phyloP scores from a whole-genome alignment of 2,888 invertebrate genomes.

The Graphium colonna region DNA sequence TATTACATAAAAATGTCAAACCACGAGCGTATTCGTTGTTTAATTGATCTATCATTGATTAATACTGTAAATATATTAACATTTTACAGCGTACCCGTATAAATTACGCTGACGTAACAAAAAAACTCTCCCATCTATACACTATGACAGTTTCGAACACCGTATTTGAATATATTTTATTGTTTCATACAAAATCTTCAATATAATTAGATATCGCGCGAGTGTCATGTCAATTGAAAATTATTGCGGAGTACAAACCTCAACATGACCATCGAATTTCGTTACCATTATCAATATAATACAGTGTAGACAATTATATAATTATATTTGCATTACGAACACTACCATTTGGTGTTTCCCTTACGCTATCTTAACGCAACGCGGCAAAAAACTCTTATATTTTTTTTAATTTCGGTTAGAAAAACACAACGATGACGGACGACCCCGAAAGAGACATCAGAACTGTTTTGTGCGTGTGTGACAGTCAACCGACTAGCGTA shows the following conservation, averaged over 20 bases:
- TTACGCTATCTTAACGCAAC: constrained; percentile 58
- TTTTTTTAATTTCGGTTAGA: constrained; percentile 39
- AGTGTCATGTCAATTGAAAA: constrained; percentile 17
- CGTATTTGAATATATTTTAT: constrained; percentile 14
- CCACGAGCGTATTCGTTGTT: constrained; percentile 44
- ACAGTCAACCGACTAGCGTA: constrained; percentile 52
- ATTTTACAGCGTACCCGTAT: constrained; percentile 6
- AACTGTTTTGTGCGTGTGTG: constrained; percentile 62
- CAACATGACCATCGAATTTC: constrained; percentile 26
- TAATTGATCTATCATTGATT: constrained; percentile 20
- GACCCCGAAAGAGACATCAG: constrained; percentile 59
- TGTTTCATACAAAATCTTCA: constrained; percentile 19
- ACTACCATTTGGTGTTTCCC: constrained; percentile 73
- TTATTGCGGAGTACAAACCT: constrained; percentile 31
- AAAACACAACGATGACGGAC: constrained; percentile 42
- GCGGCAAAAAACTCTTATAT: constrained; percentile 34
- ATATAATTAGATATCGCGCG: constrained; percentile 15
- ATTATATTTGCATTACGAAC: constrained; percentile 44
- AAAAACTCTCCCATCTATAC: constrained; percentile 13
- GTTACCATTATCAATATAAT: constrained; percentile 23
- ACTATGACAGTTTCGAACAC: constrained; percentile 20
- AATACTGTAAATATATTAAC: not conserved
- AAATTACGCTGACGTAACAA: constrained; percentile 7
- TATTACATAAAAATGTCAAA: constrained; percentile 28
- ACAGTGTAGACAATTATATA: constrained; percentile 30